Evolutionary conservation across 2,797 vertebrate species (phyloP), one percentile per base, ranked within the genome.

Genomic region (Anabas testudineus): DNA sequence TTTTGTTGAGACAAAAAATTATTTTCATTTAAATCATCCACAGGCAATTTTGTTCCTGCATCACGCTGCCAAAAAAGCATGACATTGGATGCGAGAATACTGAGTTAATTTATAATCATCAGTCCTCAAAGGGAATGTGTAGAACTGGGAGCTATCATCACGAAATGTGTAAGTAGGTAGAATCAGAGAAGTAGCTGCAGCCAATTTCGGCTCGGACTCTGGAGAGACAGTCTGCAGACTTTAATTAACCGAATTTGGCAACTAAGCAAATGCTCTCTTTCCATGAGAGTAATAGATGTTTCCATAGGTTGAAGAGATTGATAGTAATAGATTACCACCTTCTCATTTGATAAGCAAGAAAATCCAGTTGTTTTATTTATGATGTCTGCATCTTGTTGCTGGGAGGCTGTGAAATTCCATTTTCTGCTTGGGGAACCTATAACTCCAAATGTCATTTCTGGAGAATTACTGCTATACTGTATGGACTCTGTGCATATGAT

Each of bases 181-280:
- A 83, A 78, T 78, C 73, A 69, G 64, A 73, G 75, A 76, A 75
- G 68, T 67, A 76, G 74, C 66, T 28, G 0, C 18, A 88, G 82
- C 58, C 76, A 76, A 82, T 88, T 90, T 86, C 53, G 80, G 54
- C 53, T 54, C 2, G 1, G 77, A 81, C 81, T 70, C 82, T 47
- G 36, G 68, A 73, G 88, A 86, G 24, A 83, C 32, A 73, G 47
- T 76, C 60, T 76, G 48, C 71, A 46, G 57, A 81, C 74, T 88
- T 87, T 87, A 87, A 90, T 92, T 91, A 90, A 80, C 70, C 81
- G 62, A 60, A 62, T 82, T 81, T 83, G 71, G 70, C 79, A 82
- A 76, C 15, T 19, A 46, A 64, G 68, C 55, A 69, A 80, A 71
- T 67, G 30, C 61, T 70, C 46, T 57, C 12, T 45, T 36, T 81